Conservation (phyloP, 2,888 invertebrate species). For the Odontothrips loti region DNA sequence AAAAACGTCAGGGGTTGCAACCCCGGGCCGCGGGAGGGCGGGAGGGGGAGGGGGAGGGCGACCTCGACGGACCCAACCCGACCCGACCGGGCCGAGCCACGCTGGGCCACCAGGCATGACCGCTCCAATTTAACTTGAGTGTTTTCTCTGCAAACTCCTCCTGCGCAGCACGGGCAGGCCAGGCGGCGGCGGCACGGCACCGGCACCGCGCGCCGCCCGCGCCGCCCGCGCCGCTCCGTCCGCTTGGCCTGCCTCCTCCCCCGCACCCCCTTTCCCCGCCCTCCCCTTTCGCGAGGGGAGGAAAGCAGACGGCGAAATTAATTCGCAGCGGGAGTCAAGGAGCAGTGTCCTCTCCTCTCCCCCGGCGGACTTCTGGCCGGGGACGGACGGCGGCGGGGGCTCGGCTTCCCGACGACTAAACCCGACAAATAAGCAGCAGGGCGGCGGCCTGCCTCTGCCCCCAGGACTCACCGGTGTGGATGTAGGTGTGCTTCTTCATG, state of each 20-base stretch:
- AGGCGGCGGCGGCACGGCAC: no score
- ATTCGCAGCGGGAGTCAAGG: background rate
- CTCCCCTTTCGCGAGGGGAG: no score
- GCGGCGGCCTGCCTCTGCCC: background rate
- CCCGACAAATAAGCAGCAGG: background rate
- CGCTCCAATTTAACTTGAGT: constrained; percentile 24
- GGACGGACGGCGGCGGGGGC: background rate
- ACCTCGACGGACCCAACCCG: background rate
- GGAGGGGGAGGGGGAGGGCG: background rate
- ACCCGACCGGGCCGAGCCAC: background rate
- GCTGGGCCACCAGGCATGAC: background rate
- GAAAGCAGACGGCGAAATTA: background rate
- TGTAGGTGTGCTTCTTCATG: constrained; percentile 99
- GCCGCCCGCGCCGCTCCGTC: background rate
- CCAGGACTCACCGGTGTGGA: constrained; percentile 71
- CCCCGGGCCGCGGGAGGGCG: background rate
- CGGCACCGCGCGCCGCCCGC: no score
- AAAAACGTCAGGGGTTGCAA: background rate
- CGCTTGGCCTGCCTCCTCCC: background rate
- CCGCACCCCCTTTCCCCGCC: background rate
- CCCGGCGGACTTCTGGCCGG: background rate
- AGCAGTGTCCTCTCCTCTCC: background rate
- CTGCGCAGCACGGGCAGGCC: background rate
- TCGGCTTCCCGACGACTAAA: no score
- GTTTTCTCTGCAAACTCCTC: constrained; percentile 20